These are phyloP conservation scores for Corynorhinus townsendii DNA, from an alignment of 2,113 vertebrate species.

Conservation along the genomic window DNA sequence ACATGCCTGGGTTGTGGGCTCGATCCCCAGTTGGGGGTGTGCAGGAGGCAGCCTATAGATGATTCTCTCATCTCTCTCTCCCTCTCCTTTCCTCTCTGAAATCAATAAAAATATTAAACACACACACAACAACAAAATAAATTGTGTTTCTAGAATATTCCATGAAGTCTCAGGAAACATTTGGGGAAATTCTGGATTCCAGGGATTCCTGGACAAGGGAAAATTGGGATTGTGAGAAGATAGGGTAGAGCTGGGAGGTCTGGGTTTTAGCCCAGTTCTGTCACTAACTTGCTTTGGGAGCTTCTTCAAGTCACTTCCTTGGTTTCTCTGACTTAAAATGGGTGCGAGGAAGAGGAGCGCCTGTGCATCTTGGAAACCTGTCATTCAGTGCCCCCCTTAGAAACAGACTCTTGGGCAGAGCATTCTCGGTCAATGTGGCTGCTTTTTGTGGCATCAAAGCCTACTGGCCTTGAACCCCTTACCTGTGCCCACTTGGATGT, in stretches of 20 bases:
- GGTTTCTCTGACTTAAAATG: not conserved
- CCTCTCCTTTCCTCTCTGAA: no score
- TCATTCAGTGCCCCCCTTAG: not conserved
- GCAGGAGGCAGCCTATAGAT: no score
- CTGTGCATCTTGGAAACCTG: not conserved
- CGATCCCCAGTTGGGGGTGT: no score
- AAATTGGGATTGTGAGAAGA: not conserved
- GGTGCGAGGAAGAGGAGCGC: not conserved
- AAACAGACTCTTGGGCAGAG: not conserved
- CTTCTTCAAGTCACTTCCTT: not conserved
- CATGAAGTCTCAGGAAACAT: not conserved
- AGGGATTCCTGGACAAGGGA: not conserved
- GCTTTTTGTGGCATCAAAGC: not conserved
- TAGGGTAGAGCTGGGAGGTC: not conserved
- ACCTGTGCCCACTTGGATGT: not conserved
- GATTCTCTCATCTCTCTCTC: no score
- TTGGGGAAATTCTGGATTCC: conserved; percentile 12
- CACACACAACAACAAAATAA: not conserved
- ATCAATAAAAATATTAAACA: no score
- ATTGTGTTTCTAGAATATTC: not conserved
- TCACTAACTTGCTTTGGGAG: not conserved
- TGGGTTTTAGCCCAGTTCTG: not conserved
- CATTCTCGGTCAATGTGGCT: not conserved
- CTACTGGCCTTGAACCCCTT: not conserved
- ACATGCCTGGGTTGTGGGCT: no score